Conservation (phyloP, 2,797 vertebrate species). For the Cossypha niveicapilla region DNA sequence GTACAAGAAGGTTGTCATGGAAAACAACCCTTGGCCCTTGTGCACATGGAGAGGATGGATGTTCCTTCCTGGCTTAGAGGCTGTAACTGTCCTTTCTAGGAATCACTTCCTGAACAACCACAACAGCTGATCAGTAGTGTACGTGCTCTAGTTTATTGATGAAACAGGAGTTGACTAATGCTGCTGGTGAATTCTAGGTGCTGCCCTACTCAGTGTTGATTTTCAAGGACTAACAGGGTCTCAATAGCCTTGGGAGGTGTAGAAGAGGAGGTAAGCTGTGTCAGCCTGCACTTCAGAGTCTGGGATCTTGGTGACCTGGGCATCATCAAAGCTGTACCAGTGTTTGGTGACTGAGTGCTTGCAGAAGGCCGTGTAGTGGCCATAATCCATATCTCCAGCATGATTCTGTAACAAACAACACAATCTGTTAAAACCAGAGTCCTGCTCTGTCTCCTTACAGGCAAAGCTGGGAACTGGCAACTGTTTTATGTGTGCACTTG, state of each 20-base stretch:
- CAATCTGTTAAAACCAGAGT: not conserved
- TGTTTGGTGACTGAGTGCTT: conserved; percentile 71
- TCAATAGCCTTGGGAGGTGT: conserved; percentile 68
- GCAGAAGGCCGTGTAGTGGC: conserved; percentile 87
- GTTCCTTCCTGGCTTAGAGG: not conserved
- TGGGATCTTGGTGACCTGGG: conserved; percentile 71
- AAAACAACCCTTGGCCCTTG: not conserved
- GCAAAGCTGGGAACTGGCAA: not conserved
- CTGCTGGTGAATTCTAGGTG: not conserved
- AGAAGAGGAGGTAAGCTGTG: conserved; percentile 83
- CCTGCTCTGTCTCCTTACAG: not conserved
- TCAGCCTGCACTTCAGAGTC: conserved; percentile 76
- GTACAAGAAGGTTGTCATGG: not conserved
- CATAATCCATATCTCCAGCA: conserved; percentile 80
- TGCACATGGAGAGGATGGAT: rapidly evolving
- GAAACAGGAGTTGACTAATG: not conserved
- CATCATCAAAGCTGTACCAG: conserved; percentile 86
- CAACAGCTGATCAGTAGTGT: not conserved
- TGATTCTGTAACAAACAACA: conserved; percentile 78
- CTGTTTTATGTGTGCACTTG: not conserved
- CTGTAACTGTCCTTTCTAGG: not conserved
- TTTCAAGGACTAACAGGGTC: conserved; percentile 5
- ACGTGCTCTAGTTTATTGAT: conserved; percentile 52
- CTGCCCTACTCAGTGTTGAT: not conserved
- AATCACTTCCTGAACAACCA: not conserved